Evolutionary conservation across 2,888 invertebrate genomes (phyloP), one percentile per base, ranked within the genome.

Genomic region (Timandra comae): DNA sequence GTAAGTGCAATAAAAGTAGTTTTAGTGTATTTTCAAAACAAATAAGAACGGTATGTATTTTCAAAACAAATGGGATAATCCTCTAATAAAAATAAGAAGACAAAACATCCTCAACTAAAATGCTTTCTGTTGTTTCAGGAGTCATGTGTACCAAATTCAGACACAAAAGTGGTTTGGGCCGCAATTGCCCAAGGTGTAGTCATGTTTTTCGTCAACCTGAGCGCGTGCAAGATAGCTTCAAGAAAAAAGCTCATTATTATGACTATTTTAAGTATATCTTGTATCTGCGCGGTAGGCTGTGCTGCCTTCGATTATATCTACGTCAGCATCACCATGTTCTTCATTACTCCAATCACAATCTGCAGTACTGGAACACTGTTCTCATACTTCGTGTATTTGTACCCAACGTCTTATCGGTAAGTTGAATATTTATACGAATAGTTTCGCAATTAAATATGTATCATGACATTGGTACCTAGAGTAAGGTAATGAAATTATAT

Each of bases 391-490:
- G 80, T 80, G 3, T 78, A 79, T 7, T 43, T 79, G 8, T 81
- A 71, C 29, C 80, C 80, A 1, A 80, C 80, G 1, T 80, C 80
- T 1, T 77, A 79, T 36, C 71, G 79, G 80, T 80, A 44, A 49
- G 46, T 6, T n/a, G n/a, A n/a, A n/a, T n/a, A n/a, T n/a, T n/a
- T n/a, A n/a, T n/a, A n/a, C n/a, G n/a, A n/a, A n/a, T n/a, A n/a
- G n/a, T n/a, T n/a, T n/a, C n/a, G n/a, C n/a, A n/a, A n/a, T n/a
- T n/a, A n/a, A n/a, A n/a, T n/a, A n/a, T n/a, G n/a, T n/a, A n/a
- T n/a, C n/a, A n/a, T n/a, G n/a, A n/a, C n/a, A n/a, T n/a, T n/a
- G n/a, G n/a, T n/a, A n/a, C n/a, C n/a, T n/a, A n/a, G n/a, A n/a
- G n/a, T n/a, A n/a, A n/a, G n/a, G n/a, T n/a, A n/a, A n/a, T n/a